Evolutionary conservation across 2,888 invertebrate species (phyloP).

Genomic region (Euproctis similis): DNA sequence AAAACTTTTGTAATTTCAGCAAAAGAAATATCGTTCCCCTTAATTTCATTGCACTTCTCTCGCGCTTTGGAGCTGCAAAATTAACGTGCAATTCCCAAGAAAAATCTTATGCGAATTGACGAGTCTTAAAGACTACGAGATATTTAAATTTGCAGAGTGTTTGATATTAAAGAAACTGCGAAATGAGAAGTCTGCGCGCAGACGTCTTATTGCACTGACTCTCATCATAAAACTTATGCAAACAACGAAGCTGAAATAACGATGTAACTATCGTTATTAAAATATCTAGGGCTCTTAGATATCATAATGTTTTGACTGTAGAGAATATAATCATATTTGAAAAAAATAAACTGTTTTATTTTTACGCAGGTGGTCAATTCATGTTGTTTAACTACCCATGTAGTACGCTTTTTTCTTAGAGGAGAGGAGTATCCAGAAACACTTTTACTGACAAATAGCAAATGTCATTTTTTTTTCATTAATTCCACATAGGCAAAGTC

Average conservation of each 20-base stretch:
- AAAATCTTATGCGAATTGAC: slow-evolving; percentile 6
- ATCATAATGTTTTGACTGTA: too few relatives aligned
- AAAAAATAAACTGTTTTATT: too few relatives aligned
- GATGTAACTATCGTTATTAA: slow-evolving; percentile 25
- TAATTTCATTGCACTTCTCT: slow-evolving; percentile 23
- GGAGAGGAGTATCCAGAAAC: too few relatives aligned
- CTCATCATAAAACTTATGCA: slow-evolving; percentile 39
- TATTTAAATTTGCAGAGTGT: slow-evolving; percentile 30
- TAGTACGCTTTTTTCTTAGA: too few relatives aligned
- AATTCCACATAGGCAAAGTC: too few relatives aligned
- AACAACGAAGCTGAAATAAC: slow-evolving; percentile 31
- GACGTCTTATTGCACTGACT: slow-evolving; percentile 19
- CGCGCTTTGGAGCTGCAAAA: slow-evolving; percentile 9
- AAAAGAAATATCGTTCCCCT: slow-evolving; percentile 14
- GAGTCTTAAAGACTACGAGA: too few relatives aligned
- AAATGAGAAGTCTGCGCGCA: slow-evolving; percentile 14
- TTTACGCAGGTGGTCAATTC: too few relatives aligned
- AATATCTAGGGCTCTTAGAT: slow-evolving; percentile 11
- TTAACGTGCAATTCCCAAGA: slow-evolving; percentile 6
- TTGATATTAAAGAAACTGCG: slow-evolving; percentile 26
- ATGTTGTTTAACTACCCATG: too few relatives aligned
- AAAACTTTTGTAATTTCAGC: slow-evolving; percentile 19
- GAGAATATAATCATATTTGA: too few relatives aligned
- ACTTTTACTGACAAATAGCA: too few relatives aligned
- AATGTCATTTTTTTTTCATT: too few relatives aligned